Evolutionary conservation across 64 coral and sea anemone genomes (phyloP), one percentile per base, ranked within the genome.

Genomic region (Montipora foliosa): DNA sequence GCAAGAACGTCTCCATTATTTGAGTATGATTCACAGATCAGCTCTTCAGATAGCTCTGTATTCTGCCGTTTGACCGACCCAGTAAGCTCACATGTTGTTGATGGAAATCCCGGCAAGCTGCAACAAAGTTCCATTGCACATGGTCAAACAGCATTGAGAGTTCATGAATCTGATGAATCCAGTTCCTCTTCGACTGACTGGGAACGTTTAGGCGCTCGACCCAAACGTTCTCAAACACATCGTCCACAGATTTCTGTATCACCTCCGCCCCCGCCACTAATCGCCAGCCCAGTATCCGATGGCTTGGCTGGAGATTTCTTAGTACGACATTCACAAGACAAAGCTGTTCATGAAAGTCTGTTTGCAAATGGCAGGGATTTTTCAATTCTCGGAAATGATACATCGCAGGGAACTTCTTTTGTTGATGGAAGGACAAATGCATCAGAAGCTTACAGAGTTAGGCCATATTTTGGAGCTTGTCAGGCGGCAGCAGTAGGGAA

Each of bases 161-260:
- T 13, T 1, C 37, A 19, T 48, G 0, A 4, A 16, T 3, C 81
- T 4, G 81, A 44, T 47, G 66, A 24, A 84, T 19, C 12, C 13
- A 48, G 16, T 67, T 8, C 4, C 3, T 15, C 25, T 71, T 5
- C 7, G 5, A 71, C 8, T 49, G 46, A 86, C 17, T 86, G 66
- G 66, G 66, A 72, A 21, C 64, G 47, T 14, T 46, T 22, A 6
- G 82, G 82, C 12, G 82, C 82, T 10, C 48, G 82, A 86, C 82
- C 82, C 19, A 86, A 48, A 24, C 19, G 17, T 24, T 1, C 37
- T 12, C 62, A 48, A 50, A 4, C 46, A 0, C 52, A 82, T 44
- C 14, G 4, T 8, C 16, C 76, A 78, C 10, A 0, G 8, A 10
- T 2, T 10, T 1, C 37, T 37, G 0, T 37, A 37, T 22, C 49